Evolutionary conservation across 2,888 invertebrate species (phyloP), one percentile per base, ranked within the genome.

Genomic region (Drosophila pegasa): DNA sequence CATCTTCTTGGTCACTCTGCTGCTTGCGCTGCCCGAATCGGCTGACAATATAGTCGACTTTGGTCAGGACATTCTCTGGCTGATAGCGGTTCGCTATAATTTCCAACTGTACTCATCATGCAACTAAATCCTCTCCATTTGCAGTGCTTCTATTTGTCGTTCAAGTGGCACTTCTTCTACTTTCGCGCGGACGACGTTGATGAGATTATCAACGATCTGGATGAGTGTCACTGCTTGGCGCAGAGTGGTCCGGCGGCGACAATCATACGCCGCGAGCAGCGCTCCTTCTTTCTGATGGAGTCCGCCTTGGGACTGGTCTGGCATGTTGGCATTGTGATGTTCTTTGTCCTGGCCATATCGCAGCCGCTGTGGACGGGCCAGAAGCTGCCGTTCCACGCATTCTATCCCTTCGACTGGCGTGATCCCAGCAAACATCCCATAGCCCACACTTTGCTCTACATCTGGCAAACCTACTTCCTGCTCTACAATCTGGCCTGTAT

Each of bases 341-440:
- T 82, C 4, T 1, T 16, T 0, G 0, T 37, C 4, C 27, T 82
- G 40, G 47, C 43, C 6, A 1, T 54, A 1, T 9, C 43, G 0
- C 57, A 72, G 9, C 77, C 80, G 0, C 18, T 67, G 18, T 82
- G 73, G 71, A 65, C 77, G 2, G 22, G 35, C 1, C 66, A 65
- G 14, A n/a, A 9, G 5, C 29, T 80, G 10, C 80, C 80, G 0
- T 70, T 80, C 18, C 71, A 74, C 27, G 54, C 29, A 0, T n/a
- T 43, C 2, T 77, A 25, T 22, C 83, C 83, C 0, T 83, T 59
- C 12, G 12, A 61, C 0, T 54, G 52, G 57, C 75, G 72, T 10
- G 37, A 83, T 58, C 68, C 84, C 0, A 10, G 25, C 0, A 41
- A 18, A 3, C 77, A 80, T 50, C 69, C 71, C 0, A 3, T 27